These are phyloP conservation scores for Halocynthia roretzi DNA, from an alignment of 23 tunicate species.

Conservation along the genomic window DNA sequence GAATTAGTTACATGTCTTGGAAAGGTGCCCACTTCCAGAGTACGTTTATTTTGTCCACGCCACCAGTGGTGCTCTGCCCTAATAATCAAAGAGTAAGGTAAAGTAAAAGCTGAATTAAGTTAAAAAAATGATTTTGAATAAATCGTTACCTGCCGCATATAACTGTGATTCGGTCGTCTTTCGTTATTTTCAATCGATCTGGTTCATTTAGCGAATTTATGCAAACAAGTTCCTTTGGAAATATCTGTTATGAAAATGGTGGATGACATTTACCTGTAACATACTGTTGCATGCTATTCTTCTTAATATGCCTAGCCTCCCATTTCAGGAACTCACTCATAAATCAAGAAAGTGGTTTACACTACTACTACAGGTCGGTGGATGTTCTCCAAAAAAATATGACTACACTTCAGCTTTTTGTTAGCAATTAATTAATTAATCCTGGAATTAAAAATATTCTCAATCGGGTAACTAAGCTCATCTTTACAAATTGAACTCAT, in stretches of 20 bases:
- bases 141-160: conserved; percentile 53
- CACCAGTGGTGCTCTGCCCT: conserved; percentile 93
- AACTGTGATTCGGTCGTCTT: conserved; percentile 78
- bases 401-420: no score
- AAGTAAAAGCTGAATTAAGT: neutral
- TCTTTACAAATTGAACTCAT: no score
- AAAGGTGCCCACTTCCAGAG: conserved; percentile 70
- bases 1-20: conserved; percentile 38
- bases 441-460: no score
- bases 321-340: no score
- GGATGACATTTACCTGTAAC: neutral
- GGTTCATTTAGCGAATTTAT: conserved; percentile 26
- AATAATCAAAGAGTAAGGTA: neutral
- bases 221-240: conserved; percentile 57
- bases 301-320: no score
- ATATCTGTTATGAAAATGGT: conserved; percentile 26
- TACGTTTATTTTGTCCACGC: conserved; percentile 91
- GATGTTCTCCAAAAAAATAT: no score
- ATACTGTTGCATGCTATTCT: no score
- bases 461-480: no score
- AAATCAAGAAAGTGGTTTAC: no score
- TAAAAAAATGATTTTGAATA: neutral
- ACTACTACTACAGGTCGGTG: no score
- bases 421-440: no score
- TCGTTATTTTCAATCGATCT: conserved; percentile 45